Evolutionary conservation across 2,113 vertebrate genomes (phyloP).

Genomic region (Ciconia stormi): DNA sequence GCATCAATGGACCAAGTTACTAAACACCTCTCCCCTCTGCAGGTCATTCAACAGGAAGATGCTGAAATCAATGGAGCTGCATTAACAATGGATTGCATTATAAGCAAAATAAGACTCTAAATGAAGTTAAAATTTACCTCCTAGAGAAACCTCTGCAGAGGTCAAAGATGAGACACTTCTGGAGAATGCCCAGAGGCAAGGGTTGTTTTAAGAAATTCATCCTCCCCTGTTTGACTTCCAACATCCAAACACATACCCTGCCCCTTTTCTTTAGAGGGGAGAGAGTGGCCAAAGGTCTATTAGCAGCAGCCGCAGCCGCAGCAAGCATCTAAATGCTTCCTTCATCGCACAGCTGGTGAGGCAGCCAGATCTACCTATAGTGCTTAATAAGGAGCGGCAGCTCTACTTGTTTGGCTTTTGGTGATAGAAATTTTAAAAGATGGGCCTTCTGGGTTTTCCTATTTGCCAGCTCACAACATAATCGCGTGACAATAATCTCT

Average conservation of each 20-base stretch:
- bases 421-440: background rate
- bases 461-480: background rate
- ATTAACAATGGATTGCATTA: background rate
- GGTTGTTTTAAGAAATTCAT: background rate
- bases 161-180: background rate
- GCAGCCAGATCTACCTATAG: background rate
- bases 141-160: background rate
- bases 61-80: background rate
- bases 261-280: background rate
- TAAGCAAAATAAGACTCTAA: background rate
- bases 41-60: background rate
- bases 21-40: background rate
- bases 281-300: background rate
- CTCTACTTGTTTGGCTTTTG: background rate
- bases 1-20: background rate
- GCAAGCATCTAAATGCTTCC: background rate
- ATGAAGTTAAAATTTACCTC: conserved; percentile 10
- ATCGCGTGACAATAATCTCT: background rate
- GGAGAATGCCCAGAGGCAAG: background rate
- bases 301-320: background rate
- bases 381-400: background rate
- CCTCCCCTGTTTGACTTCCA: background rate
- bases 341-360: background rate
- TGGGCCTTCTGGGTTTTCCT: background rate
- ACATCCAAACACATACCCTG: background rate